Conservation (phyloP, 2,113 vertebrate genomes). For the Phocoena sinus region DNA sequence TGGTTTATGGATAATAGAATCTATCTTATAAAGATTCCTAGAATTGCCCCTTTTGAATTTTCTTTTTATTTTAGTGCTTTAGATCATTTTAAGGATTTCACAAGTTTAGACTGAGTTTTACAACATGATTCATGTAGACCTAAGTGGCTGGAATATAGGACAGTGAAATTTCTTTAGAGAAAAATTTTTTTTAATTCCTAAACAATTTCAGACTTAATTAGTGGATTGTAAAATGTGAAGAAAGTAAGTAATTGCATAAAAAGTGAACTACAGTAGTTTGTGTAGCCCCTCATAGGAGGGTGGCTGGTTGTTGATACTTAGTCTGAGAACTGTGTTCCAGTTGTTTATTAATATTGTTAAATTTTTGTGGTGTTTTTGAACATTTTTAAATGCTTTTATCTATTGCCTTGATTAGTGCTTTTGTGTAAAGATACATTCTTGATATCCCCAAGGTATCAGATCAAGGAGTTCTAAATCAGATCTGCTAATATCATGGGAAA, state of each 20-base stretch:
- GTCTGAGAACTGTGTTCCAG: background rate
- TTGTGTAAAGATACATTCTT: background rate
- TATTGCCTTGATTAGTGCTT: background rate
- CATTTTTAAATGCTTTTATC: background rate
- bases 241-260: background rate
- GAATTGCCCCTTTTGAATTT: conserved; percentile 9
- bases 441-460: background rate
- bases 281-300: background rate
- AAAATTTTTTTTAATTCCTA: background rate
- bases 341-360: background rate
- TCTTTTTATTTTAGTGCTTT: background rate
- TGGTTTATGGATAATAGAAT: background rate
- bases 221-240: background rate
- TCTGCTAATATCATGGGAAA: background rate
- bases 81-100: conserved; percentile 5
- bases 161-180: conserved; percentile 10
- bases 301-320: background rate
- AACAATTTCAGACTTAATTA: background rate
- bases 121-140: background rate
- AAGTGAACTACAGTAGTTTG: background rate
- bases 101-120: background rate
- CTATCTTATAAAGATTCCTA: conserved; percentile 24
- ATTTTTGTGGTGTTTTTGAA: background rate
- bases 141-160: background rate
- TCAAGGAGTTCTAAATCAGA: background rate